Base-by-base conservation (phyloP, 2,113 vertebrate genomes). In the Galbula dea region DNA sequence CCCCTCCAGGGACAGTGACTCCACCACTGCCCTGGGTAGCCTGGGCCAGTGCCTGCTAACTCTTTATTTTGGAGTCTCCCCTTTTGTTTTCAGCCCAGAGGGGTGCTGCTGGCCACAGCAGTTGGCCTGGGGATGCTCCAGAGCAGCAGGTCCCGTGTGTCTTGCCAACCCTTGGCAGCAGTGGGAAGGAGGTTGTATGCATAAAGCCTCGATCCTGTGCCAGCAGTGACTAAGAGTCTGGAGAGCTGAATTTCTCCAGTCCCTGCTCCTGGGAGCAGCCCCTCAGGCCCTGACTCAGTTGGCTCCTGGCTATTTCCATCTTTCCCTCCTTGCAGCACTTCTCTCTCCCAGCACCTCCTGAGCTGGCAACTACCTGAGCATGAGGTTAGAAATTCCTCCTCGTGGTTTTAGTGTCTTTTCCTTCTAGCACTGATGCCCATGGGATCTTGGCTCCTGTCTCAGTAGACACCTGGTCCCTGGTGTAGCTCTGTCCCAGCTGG, bases 371-470 rank as follows among this genome's bases (percentile, higher is more conserved):
- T 3, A 20, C 8, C 2, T 8, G 59, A 74, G 22, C 0, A 0
- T 4, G 1, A 2, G 23, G 6, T 71, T 22, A 15, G 55, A 27
- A 83, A 68, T 22, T 18, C 19, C 32, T 23, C 7, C 14, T 12
- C 15, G 0, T 4, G 10, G 12, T 78, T 77, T 85, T 1, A 12
- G 37, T 8, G 1, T 14, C 59, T 62, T n/a, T 34, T 36, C 67
- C 4, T 0, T 8, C 36, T 7, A 8, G 45, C 41, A 9, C 13
- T 1, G 0, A 29, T 30, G 37, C 22, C 49, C 39, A 1, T 0
- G 4, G 74, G 52, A 19, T 46, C 30, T 22, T 14, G 63, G 12
- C 43, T 62, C 36, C 59, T 27, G 51, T 4, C 0, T 19, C 37
- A 3, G 55, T n/a, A 30, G 24, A 34, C 20, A 39, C 30, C 16